These are phyloP conservation scores for Rhagoletis pomonella DNA, from an alignment of 1,140 invertebrate genomes.

Conservation along the genomic window DNA sequence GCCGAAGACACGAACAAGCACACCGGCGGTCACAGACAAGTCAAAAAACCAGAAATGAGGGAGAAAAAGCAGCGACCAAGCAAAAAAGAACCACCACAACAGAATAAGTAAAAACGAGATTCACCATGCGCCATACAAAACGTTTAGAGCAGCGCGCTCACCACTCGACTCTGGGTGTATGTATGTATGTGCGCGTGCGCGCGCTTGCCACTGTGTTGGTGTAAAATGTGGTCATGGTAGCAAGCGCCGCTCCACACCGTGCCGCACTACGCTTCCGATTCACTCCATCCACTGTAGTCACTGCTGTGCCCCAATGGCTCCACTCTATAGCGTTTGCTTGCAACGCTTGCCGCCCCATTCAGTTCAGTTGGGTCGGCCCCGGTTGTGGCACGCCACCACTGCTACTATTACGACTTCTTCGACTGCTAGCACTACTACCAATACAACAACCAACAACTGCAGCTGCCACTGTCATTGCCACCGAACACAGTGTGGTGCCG, in stretches of 20 bases:
- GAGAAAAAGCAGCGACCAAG: neutral
- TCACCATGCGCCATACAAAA: slow-evolving; percentile 30
- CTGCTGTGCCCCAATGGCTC: slow-evolving; percentile 50
- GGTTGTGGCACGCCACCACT: slow-evolving; percentile 63
- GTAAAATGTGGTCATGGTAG: slow-evolving; percentile 36
- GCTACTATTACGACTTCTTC: slow-evolving; percentile 63
- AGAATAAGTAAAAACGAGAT: slow-evolving; percentile 51
- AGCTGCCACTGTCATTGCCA: slow-evolving; percentile 74
- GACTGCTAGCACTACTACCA: slow-evolving; percentile 70
- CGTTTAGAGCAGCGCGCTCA: neutral
- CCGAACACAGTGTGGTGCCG: slow-evolving; percentile 74
- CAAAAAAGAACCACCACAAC: slow-evolving; percentile 58
- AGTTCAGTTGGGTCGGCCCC: neutral
- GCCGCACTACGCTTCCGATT: slow-evolving; percentile 36
- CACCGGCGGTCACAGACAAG: neutral
- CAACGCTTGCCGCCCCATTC: neutral
- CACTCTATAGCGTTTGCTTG: slow-evolving; percentile 54
- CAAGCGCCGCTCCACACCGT: neutral
- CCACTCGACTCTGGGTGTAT: neutral
- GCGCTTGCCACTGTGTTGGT: neutral
- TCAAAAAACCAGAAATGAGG: neutral
- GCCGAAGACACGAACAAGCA: neutral
- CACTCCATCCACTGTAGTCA: neutral
- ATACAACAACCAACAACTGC: slow-evolving; percentile 64
- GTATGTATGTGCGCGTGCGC: neutral